Evolutionary conservation across 2,797 vertebrate species (phyloP).

Genomic region (Morelia viridis): DNA sequence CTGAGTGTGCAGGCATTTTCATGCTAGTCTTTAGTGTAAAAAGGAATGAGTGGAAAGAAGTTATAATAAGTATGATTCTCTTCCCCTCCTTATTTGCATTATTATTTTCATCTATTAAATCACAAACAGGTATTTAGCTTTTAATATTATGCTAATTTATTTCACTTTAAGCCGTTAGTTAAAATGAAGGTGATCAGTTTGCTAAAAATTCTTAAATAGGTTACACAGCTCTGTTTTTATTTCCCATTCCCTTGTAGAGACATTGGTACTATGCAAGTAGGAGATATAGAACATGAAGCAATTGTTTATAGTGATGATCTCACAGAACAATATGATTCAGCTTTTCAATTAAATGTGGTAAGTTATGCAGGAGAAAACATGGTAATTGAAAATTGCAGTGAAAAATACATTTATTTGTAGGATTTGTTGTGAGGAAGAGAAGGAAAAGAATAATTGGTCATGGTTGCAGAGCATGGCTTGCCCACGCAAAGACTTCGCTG

Average conservation of each 20-base stretch:
- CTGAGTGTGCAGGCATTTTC: background rate
- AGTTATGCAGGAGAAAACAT: background rate
- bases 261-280: background rate
- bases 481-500: background rate
- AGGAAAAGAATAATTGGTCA: background rate
- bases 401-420: background rate
- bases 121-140: background rate
- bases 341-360: background rate
- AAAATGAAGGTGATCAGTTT: background rate
- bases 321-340: background rate
- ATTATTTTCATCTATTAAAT: background rate
- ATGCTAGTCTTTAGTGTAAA: background rate
- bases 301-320: background rate
- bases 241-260: background rate
- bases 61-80: background rate
- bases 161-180: background rate
- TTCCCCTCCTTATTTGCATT: background rate
- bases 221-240: background rate
- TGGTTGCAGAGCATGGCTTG: background rate
- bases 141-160: background rate
- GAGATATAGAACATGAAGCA: background rate
- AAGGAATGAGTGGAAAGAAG: background rate
- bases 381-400: background rate
- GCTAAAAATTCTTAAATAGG: background rate
- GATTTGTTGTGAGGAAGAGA: background rate